Evolutionary conservation across 1,140 invertebrate species (phyloP).

Genomic region (Lanistes nyassanus): DNA sequence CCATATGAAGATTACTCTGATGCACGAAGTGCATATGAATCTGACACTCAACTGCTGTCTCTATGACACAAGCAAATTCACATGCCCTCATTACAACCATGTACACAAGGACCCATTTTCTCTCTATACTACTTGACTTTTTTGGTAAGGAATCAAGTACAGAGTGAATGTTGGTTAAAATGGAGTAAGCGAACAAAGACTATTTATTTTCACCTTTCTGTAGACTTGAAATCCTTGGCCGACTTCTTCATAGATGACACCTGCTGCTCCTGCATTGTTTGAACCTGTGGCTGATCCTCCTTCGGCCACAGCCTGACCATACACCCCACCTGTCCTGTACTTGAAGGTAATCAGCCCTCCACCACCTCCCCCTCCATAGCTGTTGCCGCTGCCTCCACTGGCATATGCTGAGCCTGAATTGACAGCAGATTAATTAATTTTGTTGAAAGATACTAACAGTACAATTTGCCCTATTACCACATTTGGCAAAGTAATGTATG

Average conservation of each 20-base stretch:
- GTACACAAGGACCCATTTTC: no score
- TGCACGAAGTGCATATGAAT: no score
- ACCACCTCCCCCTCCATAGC: constrained; percentile 49
- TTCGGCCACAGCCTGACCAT: constrained; percentile 37
- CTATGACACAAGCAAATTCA: no score
- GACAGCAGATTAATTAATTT: no score
- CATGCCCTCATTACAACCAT: no score
- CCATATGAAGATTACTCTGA: background rate
- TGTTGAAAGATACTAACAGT: no score
- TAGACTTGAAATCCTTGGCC: background rate
- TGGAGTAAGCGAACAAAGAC: no score
- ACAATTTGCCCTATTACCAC: background rate
- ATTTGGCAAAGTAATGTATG: no score
- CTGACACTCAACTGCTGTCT: no score
- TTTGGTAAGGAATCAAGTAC: no score
- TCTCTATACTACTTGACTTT: no score
- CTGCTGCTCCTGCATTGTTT: constrained; percentile 40
- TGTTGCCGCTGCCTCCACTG: constrained; percentile 33
- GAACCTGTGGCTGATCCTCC: constrained; percentile 35
- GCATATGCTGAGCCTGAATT: constrained; percentile 34
- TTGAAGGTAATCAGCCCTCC: constrained; percentile 41
- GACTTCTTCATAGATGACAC: constrained; percentile 36
- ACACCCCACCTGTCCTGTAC: constrained; percentile 38
- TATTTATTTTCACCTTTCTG: constrained; percentile 21
- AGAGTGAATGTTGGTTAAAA: no score